Base-by-base conservation (phyloP, 2,797 vertebrate genomes). In the Distichodus sexfasciatus region DNA sequence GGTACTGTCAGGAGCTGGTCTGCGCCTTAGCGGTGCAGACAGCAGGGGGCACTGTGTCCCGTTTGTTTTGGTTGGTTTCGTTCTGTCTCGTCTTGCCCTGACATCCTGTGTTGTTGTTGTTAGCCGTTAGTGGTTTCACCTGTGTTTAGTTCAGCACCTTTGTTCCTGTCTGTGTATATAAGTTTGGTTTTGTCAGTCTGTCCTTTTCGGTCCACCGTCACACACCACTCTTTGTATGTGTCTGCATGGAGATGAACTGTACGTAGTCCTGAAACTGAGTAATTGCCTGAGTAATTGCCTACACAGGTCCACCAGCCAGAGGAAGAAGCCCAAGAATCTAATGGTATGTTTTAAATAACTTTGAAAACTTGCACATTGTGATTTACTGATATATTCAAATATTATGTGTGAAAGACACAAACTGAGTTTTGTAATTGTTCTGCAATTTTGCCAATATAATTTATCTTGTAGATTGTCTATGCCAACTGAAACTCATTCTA, bases 221-320 rank as follows among this genome's bases (percentile, higher is more conserved):
- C 66, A 63, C 46, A 61, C 28, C 71, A 26, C 57, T 63, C 71
- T 48, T 35, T 54, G 28, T 51, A 12, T 69, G 47, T 54, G 29
- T 40, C 46, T 68, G 63, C 60, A 41, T 51, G 36, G 71, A 60
- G 77, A 74, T 47, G 58, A 50, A 2, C 53, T 70, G 68, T 72
- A 66, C 50, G 35, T 68, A 54, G 73, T 69, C 23, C 76, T 53
- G 41, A 57, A 44, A 51, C 60, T 59, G 46, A 65, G 64, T n/a
- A n/a, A n/a, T n/a, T n/a, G n/a, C n/a, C n/a, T n/a, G n/a, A 62
- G 40, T 11, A 24, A 6, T 9, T 78, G 46, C 54, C 62, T 47
- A 63, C 51, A 23, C 7, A 38, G 35, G 55, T 40, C 48, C 38
- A 3, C 33, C 48, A 65, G 41, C 6, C 55, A 61, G 40, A 55